phyloP scores from a whole-genome alignment of 2,113 vertebrate genomes.

The Solea senegalensis region DNA sequence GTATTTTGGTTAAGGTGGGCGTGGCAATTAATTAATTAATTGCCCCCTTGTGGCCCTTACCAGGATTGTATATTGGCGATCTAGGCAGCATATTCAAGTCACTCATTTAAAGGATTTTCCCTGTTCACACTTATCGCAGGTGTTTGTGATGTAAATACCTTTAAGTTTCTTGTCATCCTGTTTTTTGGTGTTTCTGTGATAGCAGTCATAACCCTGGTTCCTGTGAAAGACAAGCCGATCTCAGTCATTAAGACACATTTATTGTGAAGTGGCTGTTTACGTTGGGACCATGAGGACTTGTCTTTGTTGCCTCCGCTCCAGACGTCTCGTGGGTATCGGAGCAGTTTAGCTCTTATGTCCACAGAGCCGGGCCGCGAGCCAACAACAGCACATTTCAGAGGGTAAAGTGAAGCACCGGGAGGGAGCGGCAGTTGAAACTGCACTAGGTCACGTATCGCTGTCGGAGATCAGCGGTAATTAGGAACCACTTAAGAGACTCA shows the following conservation, averaged over 20 bases:
- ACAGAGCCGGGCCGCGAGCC: conserved; percentile 68
- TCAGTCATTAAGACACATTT: conserved; percentile 28
- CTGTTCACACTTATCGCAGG: no score
- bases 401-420: conserved; percentile 9
- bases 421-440: conserved; percentile 66
- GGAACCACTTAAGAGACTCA: conserved; percentile 47
- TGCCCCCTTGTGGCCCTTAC: no score
- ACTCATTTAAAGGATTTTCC: no score
- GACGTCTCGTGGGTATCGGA: conserved; percentile 76
- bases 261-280: conserved; percentile 45
- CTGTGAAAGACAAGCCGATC: conserved; percentile 13
- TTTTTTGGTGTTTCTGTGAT: not conserved
- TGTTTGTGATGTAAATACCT: no score
- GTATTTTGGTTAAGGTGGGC: no score
- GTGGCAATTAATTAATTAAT: no score
- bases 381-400: conserved; percentile 74
- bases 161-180: no score
- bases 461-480: conserved; percentile 66
- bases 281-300: conserved; percentile 40
- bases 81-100: no score
- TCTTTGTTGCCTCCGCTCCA: conserved; percentile 43
- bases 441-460: conserved; percentile 70
- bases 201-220: not conserved
- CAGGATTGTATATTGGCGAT: no score
- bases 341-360: conserved; percentile 66